Evolutionary conservation across 2,888 invertebrate genomes (phyloP), one percentile per base, ranked within the genome.

Genomic region (Chironomus tentans): DNA sequence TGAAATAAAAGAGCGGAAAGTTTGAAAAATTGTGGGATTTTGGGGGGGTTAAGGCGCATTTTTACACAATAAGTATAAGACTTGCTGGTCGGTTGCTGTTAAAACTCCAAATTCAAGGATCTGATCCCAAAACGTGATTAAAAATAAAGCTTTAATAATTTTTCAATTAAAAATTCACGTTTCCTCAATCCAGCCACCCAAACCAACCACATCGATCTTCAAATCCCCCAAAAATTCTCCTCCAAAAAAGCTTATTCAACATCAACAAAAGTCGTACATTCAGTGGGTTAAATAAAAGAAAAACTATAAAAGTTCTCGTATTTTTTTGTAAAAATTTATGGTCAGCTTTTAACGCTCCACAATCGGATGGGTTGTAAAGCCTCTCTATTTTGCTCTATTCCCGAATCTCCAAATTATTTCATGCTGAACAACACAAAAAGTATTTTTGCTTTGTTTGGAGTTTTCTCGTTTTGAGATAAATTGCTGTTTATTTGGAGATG

Each of bases 401-500:
- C 38, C 38, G 38, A 38, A 38, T 10, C 7, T 38, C 10, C 2
- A 4, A 3, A 3, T 56, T 56, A 18, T 56, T 56, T 18, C 7
- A 6, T 56, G 15, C 18, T 56, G 15, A 15, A 38, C 4, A 15
- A 4, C 50, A 24, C n/a, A n/a, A n/a, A n/a, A n/a, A n/a, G n/a
- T n/a, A n/a, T 24, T 24, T 24, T 48, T 21, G 62, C 65, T n/a
- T 18, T 21, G 21, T 10, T 13, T 21, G 21, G 24, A 13, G 13
- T 15, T 56, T 15, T 18, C 6, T 3, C 15, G 15, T 56, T 18
- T 15, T 3, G 56, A 65, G 10, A 65, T 65, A 65, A 65, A 65
- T 65, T 24, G 65, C n/a, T 65, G 65, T 65, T 65, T 65, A 65
- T 65, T 65, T 65, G 12, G 65, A 65, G 18, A 22, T 65, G 65